Conservation (phyloP, 2,888 invertebrate genomes). For the Hirtodrosophila histrioides region DNA sequence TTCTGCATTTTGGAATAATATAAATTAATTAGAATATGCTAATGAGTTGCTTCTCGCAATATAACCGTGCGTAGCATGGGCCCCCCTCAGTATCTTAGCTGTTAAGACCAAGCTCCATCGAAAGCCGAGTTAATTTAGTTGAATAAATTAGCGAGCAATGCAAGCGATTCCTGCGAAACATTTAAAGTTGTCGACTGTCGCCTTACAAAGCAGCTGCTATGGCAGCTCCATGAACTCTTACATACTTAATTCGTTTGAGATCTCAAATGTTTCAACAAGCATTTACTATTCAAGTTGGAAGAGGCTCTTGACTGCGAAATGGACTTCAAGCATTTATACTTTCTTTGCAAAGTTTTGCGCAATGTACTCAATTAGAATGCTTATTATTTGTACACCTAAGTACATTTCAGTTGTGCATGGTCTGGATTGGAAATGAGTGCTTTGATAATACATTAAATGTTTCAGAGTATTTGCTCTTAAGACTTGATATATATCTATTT, state of each 20-base stretch:
- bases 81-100: constrained; percentile 12
- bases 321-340: constrained; percentile 37
- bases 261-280: constrained; percentile 31
- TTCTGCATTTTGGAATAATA: constrained; percentile 78
- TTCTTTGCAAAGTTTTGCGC: constrained; percentile 13
- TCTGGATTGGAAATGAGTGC: constrained; percentile 26
- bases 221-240: background rate
- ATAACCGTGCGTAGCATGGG: constrained; percentile 28
- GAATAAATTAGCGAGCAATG: constrained; percentile 72
- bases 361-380: constrained; percentile 52
- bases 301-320: constrained; percentile 23
- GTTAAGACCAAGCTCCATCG: constrained; percentile 31
- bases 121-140: constrained; percentile 70
- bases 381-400: constrained; percentile 46
- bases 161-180: constrained; percentile 51
- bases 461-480: background rate
- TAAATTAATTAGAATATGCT: constrained; percentile 79
- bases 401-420: constrained; percentile 34
- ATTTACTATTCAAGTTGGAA: constrained; percentile 22
- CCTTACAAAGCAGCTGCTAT: constrained; percentile 11
- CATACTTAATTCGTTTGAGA: constrained; percentile 18
- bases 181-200: constrained; percentile 52
- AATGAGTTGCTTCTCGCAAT: constrained; percentile 64
- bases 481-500: too few species aligned
- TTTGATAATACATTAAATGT: constrained; percentile 9